Conservation (phyloP, 2,113 vertebrate genomes). For the Naja naja region DNA sequence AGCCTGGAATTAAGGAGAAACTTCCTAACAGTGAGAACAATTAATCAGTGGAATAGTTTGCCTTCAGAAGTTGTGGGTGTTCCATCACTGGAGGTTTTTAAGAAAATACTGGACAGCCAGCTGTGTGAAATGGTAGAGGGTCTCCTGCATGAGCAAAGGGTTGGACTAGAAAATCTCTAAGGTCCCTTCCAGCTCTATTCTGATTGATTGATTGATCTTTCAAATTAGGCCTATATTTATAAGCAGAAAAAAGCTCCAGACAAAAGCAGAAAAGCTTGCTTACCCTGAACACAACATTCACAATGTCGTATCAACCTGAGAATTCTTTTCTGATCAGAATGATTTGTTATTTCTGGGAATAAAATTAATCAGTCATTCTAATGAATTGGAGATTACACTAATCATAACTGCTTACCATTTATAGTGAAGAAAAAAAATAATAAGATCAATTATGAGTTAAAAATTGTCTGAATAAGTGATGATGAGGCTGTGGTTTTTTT, state of each 20-base stretch:
- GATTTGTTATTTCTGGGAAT: not conserved
- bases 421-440: not conserved
- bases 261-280: not conserved
- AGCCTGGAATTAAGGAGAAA: too few relatives aligned
- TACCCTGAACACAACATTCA: constrained; percentile 3
- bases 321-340: not conserved
- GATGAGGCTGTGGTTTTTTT: not conserved
- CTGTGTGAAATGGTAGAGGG: too few relatives aligned
- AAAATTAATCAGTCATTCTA: not conserved
- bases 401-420: not conserved
- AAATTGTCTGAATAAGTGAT: not conserved
- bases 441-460: not conserved
- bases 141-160: too few relatives aligned
- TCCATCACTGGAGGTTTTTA: too few relatives aligned
- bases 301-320: not conserved
- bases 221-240: not conserved
- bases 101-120: too few relatives aligned
- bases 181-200: too few relatives aligned
- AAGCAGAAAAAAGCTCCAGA: constrained; percentile 16
- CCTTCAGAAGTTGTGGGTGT: too few relatives aligned
- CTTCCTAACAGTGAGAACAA: too few relatives aligned
- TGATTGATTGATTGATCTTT: too few relatives aligned
- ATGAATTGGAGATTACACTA: not conserved
- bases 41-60: too few relatives aligned
- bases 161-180: too few relatives aligned